Evolutionary conservation across 2,797 vertebrate genomes (phyloP).

Genomic region (Sebastes oblongus): DNA sequence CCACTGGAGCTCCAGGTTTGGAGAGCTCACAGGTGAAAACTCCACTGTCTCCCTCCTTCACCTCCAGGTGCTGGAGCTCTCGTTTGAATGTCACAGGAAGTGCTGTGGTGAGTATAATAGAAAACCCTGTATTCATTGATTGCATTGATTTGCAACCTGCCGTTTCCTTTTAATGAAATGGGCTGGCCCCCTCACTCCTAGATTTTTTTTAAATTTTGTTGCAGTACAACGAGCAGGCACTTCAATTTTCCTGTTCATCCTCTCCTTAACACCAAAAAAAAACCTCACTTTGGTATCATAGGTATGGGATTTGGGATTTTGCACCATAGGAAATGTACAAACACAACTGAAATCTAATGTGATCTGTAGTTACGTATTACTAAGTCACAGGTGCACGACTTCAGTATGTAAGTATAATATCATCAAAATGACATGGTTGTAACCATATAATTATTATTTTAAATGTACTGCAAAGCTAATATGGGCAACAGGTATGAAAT

Average conservation of each 20-base stretch:
- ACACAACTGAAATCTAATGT: background rate
- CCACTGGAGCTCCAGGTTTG: conserved; percentile 78
- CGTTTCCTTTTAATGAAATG: background rate
- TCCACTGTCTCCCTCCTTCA: conserved; percentile 82
- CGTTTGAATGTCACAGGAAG: conserved; percentile 86
- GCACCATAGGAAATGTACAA: background rate
- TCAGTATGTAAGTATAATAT: no score
- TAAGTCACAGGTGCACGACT: background rate
- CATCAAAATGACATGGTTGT: background rate
- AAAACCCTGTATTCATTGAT: background rate
- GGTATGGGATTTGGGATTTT: background rate
- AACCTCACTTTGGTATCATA: background rate
- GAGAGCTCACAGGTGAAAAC: conserved; percentile 88
- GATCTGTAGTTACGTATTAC: background rate
- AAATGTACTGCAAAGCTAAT: background rate
- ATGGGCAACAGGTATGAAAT: background rate
- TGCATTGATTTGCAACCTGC: background rate
- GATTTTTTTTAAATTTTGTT: background rate
- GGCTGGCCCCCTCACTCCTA: background rate
- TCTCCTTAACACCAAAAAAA: background rate
- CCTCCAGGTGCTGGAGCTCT: conserved; percentile 81
- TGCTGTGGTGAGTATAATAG: conserved; percentile 67
- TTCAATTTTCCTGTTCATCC: background rate
- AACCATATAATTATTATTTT: background rate
- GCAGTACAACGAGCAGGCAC: background rate